These are phyloP conservation scores for Choloepus hoffmanni DNA, from an alignment of 2,113 vertebrate genomes.

Conservation along the genomic window DNA sequence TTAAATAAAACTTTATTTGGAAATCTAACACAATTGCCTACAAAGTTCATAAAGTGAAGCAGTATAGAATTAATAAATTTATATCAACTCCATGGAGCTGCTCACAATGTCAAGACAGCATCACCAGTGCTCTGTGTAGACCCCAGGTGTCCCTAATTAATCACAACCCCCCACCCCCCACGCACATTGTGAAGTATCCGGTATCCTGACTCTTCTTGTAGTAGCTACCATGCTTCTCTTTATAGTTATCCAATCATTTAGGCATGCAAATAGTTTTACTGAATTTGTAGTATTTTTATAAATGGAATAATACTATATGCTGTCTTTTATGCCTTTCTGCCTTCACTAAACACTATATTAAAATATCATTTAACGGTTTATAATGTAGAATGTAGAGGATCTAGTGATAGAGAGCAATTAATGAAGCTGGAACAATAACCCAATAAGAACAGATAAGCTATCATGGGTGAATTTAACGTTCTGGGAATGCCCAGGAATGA, in stretches of 20 bases:
- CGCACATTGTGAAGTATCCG: neutral
- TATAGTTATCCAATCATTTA: neutral
- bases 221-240: neutral
- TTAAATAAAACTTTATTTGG: neutral
- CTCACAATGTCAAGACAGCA: neutral
- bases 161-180: neutral
- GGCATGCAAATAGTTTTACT: neutral
- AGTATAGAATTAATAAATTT: neutral
- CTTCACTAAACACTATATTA: neutral
- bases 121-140: neutral
- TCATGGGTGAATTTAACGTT: no score
- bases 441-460: no score
- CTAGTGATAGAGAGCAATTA: no score
- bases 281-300: neutral
- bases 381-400: no score
- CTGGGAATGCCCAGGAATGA: no score
- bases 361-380: no score
- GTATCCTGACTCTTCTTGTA: neutral
- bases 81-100: neutral
- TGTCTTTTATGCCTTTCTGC: neutral
- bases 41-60: neutral
- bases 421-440: no score
- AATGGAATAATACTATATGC: neutral
- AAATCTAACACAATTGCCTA: neutral
- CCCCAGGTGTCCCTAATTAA: neutral